Base-by-base conservation (phyloP, 2,113 vertebrate genomes). In the Sturnira hondurensis region DNA sequence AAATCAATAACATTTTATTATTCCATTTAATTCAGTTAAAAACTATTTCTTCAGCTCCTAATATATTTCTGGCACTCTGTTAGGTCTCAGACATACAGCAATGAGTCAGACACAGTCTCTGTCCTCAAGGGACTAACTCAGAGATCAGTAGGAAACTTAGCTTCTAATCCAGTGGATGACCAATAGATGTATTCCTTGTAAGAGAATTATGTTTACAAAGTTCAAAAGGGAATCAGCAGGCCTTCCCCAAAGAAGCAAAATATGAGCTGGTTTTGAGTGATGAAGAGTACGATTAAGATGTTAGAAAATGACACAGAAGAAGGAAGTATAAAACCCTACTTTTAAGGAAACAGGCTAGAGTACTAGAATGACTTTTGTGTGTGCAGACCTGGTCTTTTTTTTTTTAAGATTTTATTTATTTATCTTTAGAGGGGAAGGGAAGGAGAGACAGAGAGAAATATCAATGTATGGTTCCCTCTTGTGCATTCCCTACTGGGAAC, bases 41-140 rank as follows among this genome's bases (percentile, higher is more conserved):
- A 52, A 28, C 1, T 50, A 43, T 88, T 67, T 68, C 12, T 68
- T 91, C 68, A 74, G 28, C 4, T 84, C 43, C 50, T 86, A 63
- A 70, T 16, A 86, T 33, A 56, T 54, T 83, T 31, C 38, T 65
- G 43, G 10, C 8, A 63, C 1, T 61, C 83, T 86, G 3, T 45
- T 24, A 77, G 36, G 41, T 63, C 41, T 86, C 74, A 50, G n/a
- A 95, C 90, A 87, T 61, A 26, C 12, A 80, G 54, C 89, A 92
- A 76, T 43, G 36, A 93, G 19, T 73, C 45, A 83, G 20, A 68
- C 56, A 78, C 26, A 50, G 31, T 68, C 16, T 65, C 45, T 87
- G 52, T 54, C 19, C 41, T 92, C 68, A 93, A 90, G 67, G 31
- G 91, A 83, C 61, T 87, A 93, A 93, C 61, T 91, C 19, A 56